Evolutionary conservation across 1,140 invertebrate species (phyloP).

Genomic region (Drosophila bifasciata): DNA sequence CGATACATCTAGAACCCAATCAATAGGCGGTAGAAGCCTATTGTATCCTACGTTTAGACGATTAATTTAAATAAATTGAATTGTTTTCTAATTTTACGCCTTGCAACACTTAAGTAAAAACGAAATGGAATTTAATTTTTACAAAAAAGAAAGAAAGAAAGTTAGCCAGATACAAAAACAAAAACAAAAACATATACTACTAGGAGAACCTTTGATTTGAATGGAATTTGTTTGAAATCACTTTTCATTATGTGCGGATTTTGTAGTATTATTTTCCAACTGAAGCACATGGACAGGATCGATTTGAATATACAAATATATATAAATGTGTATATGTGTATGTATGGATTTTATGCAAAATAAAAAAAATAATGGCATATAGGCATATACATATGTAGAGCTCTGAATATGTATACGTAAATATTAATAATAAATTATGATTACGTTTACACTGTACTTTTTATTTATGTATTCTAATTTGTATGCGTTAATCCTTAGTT

Average conservation of each 20-base stretch:
- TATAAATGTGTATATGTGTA: constrained; percentile 32
- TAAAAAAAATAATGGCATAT: constrained; percentile 52
- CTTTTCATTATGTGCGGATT: constrained; percentile 58
- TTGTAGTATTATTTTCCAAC: constrained; percentile 79
- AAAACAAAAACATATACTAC: not conserved
- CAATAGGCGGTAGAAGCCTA: constrained; percentile 51
- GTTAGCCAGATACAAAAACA: not conserved
- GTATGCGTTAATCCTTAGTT: constrained; percentile 79
- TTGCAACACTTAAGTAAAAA: constrained; percentile 65
- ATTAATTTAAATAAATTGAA: constrained; percentile 76
- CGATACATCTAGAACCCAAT: constrained; percentile 17
- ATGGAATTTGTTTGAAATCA: constrained; percentile 50
- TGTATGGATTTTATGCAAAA: constrained; percentile 40
- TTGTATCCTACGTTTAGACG: constrained; percentile 54
- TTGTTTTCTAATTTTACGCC: constrained; percentile 81
- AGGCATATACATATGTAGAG: constrained; percentile 51
- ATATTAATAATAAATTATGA: constrained; percentile 74
- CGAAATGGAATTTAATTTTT: constrained; percentile 52
- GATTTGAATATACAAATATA: constrained; percentile 52
- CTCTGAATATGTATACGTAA: constrained; percentile 60
- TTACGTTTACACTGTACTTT: constrained; percentile 70
- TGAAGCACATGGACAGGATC: constrained; percentile 47
- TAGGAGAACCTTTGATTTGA: constrained; percentile 29
- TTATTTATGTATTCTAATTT: constrained; percentile 80
- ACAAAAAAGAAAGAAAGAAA: constrained; percentile 30